Percentiles rank a stretch among this genome's conserved stretches.
Evolutionary conservation across 2,888 invertebrate genomes (phyloP).

Genomic region (Thecocarcelia acutangulata): DNA sequence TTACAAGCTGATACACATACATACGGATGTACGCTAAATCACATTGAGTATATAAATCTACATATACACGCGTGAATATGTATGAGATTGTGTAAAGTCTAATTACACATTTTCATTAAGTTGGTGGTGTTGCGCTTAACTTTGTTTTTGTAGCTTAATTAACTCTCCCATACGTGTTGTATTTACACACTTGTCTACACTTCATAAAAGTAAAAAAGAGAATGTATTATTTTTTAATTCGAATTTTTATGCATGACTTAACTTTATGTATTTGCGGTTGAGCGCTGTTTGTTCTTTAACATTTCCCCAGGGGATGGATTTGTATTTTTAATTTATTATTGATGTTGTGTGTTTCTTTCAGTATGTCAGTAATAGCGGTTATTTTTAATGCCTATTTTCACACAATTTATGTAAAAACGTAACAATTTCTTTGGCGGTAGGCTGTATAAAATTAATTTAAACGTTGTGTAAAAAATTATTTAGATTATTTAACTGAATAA

Average conservation of each 20-base stretch:
- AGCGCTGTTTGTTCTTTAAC: not conserved
- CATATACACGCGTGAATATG: too few species aligned
- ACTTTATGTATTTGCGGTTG: not conserved
- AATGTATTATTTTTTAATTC: not conserved
- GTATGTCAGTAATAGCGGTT: not conserved
- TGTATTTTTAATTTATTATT: slow-evolving; percentile 2
- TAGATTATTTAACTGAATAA: too few species aligned
- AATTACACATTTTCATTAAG: not conserved
- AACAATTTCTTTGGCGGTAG: not conserved
- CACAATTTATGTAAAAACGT: not conserved
- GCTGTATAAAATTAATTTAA: not conserved
- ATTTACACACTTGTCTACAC: not conserved
- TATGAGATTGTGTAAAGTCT: not conserved
- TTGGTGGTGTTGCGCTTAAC: not conserved
- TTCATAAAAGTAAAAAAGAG: not conserved
- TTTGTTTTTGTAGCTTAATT: slow-evolving; percentile 10
- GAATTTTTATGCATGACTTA: not conserved
- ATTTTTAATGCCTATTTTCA: not conserved
- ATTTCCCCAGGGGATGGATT: not conserved
- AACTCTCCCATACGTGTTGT: slow-evolving; percentile 5
- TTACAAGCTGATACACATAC: not conserved
- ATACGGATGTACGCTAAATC: not conserved
- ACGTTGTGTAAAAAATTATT: too few species aligned
- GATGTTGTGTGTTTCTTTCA: not conserved
- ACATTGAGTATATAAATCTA: not conserved